A percentile compares a stretch with the other conserved stretches of the same genome.
These are phyloP conservation scores for Sinocyclocheilus maitianheensis DNA, from an alignment of 2,113 vertebrate genomes.

Conservation along the genomic window DNA sequence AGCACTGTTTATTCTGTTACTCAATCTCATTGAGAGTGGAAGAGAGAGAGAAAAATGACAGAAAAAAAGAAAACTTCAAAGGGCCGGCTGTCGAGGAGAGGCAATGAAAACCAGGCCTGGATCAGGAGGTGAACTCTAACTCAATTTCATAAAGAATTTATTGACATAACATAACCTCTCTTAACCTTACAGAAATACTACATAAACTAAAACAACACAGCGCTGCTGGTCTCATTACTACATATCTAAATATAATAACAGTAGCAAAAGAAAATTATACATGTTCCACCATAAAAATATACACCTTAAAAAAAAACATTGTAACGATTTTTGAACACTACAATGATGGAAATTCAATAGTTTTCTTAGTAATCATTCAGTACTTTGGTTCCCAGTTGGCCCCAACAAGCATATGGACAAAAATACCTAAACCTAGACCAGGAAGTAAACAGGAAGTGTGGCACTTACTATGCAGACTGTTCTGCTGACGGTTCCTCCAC, in stretches of 20 bases:
- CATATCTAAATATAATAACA: conserved; percentile 6
- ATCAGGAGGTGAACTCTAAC: background rate
- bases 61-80: conserved; percentile 44
- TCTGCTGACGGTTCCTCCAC: conserved; percentile 93
- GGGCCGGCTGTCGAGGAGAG: background rate
- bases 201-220: conserved; percentile 36
- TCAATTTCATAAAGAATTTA: conserved; percentile 26
- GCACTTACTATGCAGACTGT: conserved; percentile 87
- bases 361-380: background rate
- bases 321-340: background rate
- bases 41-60: conserved; percentile 31
- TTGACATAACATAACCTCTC: conserved; percentile 33
- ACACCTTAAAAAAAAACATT: background rate
- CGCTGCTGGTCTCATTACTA: conserved; percentile 4
- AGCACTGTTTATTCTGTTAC: conserved; percentile 48
- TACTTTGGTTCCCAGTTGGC: too few species aligned
- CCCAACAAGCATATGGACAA: too few species aligned
- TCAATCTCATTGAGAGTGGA: conserved; percentile 40
- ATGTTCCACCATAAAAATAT: background rate
- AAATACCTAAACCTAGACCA: background rate
- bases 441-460: background rate
- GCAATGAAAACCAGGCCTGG: conserved; percentile 26
- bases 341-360: background rate
- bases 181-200: conserved; percentile 29
- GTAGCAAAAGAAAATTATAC: background rate